These are phyloP conservation scores for Corythaixoides concolor DNA, from an alignment of 2,113 vertebrate genomes.

Conservation along the genomic window DNA sequence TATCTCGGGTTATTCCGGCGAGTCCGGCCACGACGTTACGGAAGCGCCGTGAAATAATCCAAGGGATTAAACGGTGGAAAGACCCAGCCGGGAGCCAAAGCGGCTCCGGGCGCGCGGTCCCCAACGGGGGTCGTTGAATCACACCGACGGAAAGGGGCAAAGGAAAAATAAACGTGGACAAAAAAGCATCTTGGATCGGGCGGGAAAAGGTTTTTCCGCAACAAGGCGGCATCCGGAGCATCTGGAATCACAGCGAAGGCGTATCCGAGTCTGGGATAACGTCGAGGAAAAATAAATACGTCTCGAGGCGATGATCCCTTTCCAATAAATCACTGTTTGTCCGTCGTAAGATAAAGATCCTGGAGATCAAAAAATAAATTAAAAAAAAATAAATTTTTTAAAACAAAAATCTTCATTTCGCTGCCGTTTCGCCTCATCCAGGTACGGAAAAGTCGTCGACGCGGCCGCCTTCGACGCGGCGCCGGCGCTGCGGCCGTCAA, in stretches of 20 bases:
- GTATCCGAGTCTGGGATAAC: rapidly evolving
- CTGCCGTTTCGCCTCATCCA: rapidly evolving
- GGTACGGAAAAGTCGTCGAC: background rate
- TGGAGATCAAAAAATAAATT: no score
- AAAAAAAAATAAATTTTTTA: no score
- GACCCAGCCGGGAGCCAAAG: background rate
- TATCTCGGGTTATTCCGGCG: background rate
- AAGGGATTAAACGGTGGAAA: background rate
- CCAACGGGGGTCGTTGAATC: background rate
- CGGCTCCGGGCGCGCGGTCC: background rate
- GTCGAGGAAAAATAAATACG: background rate
- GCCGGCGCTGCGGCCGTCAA: rapidly evolving
- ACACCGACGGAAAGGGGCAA: background rate
- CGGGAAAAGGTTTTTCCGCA: background rate
- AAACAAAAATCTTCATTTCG: no score
- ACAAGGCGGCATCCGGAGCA: rapidly evolving
- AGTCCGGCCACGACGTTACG: background rate
- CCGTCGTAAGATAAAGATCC: rapidly evolving
- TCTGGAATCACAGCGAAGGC: background rate
- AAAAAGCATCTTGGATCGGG: background rate
- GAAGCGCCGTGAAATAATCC: background rate
- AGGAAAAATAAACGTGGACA: no score
- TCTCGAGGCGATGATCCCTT: rapidly evolving
- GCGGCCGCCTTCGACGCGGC: no score
- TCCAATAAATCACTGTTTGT: no score